Percentiles rank a stretch among this genome's conserved stretches.
phyloP scores from a whole-genome alignment of 1,140 invertebrate genomes.

The Sesamia nonagrioides region DNA sequence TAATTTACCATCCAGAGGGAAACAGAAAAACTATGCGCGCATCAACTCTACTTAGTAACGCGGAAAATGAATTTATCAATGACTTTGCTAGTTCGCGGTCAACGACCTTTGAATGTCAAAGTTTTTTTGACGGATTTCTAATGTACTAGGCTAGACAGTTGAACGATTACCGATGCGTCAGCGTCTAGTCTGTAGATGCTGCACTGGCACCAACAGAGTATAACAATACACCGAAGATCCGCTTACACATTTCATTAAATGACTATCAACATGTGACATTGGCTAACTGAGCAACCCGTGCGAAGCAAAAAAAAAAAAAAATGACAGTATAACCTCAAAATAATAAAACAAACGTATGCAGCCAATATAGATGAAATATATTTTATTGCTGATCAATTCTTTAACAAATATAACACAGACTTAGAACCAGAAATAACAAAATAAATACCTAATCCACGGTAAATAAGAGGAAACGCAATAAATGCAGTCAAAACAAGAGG shows the following conservation, averaged over 20 bases:
- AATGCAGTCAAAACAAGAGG: conserved; percentile 69
- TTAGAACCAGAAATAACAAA: conserved; percentile 85
- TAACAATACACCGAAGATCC: no score
- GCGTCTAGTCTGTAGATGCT: not conserved
- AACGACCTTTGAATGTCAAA: conserved; percentile 11
- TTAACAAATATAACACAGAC: conserved; percentile 86
- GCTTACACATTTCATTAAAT: not conserved
- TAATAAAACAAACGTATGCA: conserved; percentile 65
- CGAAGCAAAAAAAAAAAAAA: no score
- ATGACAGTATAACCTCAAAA: conserved; percentile 33
- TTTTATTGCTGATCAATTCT: conserved; percentile 83
- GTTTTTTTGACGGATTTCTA: not conserved
- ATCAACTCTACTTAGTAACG: conserved; percentile 9
- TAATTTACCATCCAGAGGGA: conserved; percentile 15
- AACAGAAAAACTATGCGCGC: conserved; percentile 20
- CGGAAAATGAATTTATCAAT: conserved; percentile 20
- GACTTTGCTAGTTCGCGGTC: not conserved
- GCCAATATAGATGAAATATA: conserved; percentile 79
- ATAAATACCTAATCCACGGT: conserved; percentile 85
- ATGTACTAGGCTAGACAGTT: conserved; percentile 6
- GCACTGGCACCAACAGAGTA: not conserved
- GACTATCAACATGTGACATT: no score
- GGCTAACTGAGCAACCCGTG: no score
- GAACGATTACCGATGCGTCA: not conserved
- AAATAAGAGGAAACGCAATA: conserved; percentile 71